Percentiles rank a stretch among this genome's conserved stretches.
Evolutionary conservation across 2,113 vertebrate genomes (phyloP).

Genomic region (Dasyprocta punctata): DNA sequence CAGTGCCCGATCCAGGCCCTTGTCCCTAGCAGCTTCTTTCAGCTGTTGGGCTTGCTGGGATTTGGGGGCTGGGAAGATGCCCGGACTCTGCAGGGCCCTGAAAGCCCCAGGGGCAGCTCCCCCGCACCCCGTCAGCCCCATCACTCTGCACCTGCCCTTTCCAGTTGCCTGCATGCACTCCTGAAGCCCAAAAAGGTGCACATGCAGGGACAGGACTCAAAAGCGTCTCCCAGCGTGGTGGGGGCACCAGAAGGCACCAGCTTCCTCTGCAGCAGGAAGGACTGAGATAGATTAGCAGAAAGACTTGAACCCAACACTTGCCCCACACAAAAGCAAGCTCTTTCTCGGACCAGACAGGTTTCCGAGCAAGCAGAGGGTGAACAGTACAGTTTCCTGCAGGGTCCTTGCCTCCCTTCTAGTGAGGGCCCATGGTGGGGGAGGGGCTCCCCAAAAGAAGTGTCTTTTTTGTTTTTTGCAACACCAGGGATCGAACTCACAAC

Average conservation of each 20-base stretch:
- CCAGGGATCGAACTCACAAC: no score
- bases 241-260: neutral
- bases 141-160: neutral
- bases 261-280: neutral
- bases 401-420: neutral
- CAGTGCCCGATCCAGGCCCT: neutral
- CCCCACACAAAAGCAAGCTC: neutral
- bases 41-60: neutral
- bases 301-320: neutral
- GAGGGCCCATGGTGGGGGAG: neutral
- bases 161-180: neutral
- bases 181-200: neutral
- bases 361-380: neutral
- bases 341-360: neutral
- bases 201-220: neutral
- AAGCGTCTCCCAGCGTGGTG: neutral
- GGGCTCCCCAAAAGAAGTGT: neutral
- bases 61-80: neutral
- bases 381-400: neutral
- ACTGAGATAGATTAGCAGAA: constrained; percentile 19
- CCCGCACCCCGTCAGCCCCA: neutral
- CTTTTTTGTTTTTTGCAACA: no score
- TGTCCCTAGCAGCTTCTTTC: neutral
- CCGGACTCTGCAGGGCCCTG: neutral
- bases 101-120: neutral